Evolutionary conservation across 2,113 vertebrate species (phyloP), one percentile per base, ranked within the genome.

Genomic region (Hyla sarda): DNA sequence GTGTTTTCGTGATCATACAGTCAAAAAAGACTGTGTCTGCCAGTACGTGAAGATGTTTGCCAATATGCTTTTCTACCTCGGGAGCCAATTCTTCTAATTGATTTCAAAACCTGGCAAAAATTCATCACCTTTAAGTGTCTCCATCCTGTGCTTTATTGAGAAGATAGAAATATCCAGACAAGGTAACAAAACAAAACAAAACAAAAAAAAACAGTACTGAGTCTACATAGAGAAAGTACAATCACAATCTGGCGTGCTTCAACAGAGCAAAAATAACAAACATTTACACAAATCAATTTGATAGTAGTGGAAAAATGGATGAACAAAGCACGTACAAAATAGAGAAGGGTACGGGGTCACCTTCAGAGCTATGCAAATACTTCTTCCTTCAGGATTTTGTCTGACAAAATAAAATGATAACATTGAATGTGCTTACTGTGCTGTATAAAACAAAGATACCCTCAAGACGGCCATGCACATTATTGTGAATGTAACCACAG

Each of bases 21-120:
- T 81, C 78, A 81, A 56, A 81, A 47, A 30, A n/a, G 23, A 47
- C 62, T 25, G n/a, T 47, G 56, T 37, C 34, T 81, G 78, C 78
- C 78, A 81, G 78, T 62, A 28, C 37, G 47, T 11, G 65, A 81
- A 30, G 78, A 81, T 81, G 78, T 81, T 47, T 81, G 78, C 56
- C 78, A 81, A 81, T 81, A 81, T 62, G 56, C 56, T 65, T 41
- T 65, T 54, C 56, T 60, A 65, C 56, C 56, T 81, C 23, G n/a
- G 16, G 34, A 81, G 78, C 56, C 78, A 81, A 65, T 65, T 65
- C 21, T 47, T 62, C 14, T 41, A 81, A 81, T 62, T 81, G 78
- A 45, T 81, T 81, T 65, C 37, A 17, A 81, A 81, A 65, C 56
- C 78, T 81, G 78, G 78, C 78, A 65, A 60, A 47, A 81, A 81